A percentile compares a stretch with the other conserved stretches of the same genome.
phyloP scores from a whole-genome alignment of 1,140 invertebrate species.

The Macrobrachium rosenbergii region DNA sequence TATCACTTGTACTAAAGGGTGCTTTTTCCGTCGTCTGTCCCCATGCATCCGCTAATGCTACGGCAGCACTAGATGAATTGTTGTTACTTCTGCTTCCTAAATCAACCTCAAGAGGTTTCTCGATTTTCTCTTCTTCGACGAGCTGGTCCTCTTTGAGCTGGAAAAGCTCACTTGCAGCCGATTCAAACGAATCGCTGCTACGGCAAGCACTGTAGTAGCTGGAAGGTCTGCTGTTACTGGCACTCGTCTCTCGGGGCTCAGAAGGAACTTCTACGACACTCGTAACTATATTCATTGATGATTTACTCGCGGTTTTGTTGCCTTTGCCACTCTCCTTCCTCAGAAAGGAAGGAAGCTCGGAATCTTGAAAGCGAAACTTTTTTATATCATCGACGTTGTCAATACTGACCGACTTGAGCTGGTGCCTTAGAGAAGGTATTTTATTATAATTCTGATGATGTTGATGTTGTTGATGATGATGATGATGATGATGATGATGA shows the following conservation, averaged over 20 bases:
- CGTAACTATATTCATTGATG: slow-evolving; percentile 31
- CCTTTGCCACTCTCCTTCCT: background rate
- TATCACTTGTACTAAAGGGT: background rate
- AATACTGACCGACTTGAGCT: slow-evolving; percentile 54
- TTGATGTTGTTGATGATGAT: background rate
- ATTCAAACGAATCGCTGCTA: slow-evolving; percentile 33
- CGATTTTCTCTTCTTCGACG: no score
- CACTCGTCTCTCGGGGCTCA: background rate
- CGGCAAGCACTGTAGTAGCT: slow-evolving; percentile 15
- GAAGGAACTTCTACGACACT: slow-evolving; percentile 25
- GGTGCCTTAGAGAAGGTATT: slow-evolving; percentile 40
- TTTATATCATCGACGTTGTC: slow-evolving; percentile 50
- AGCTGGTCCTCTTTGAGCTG: no score
- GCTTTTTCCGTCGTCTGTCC: background rate
- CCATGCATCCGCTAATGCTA: no score
- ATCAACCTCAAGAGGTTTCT: no score
- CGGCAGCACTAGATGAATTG: no score
- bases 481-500: no score
- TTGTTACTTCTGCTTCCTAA: no score
- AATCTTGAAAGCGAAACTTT: background rate
- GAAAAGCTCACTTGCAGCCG: slow-evolving; percentile 7
- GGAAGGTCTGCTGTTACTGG: slow-evolving; percentile 19
- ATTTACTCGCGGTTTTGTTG: background rate
- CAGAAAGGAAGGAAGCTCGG: slow-evolving; percentile 1
- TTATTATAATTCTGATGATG: background rate